These are phyloP conservation scores for Pygocentrus nattereri DNA, from an alignment of 2,797 vertebrate species.

Conservation along the genomic window DNA sequence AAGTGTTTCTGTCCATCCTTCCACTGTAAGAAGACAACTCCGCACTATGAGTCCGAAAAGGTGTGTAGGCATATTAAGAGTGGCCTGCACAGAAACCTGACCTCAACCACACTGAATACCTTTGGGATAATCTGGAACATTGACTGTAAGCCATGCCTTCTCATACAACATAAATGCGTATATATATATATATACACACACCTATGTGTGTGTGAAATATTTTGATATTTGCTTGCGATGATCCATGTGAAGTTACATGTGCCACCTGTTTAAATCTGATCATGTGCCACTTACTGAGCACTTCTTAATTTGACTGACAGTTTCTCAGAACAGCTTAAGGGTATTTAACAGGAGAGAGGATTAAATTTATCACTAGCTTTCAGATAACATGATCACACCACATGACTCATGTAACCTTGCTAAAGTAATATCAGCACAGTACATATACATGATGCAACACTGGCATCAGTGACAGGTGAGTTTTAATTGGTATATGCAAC, in stretches of 20 bases:
- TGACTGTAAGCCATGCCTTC: no score
- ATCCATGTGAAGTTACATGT: slow-evolving; percentile 5
- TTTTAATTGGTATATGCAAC: background rate
- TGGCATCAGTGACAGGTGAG: background rate
- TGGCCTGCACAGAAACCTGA: no score
- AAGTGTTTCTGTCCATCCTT: no score
- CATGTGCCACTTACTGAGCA: slow-evolving; percentile 4
- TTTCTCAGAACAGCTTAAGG: slow-evolving; percentile 19
- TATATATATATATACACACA: no score
- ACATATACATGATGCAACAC: background rate
- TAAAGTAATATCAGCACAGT: background rate
- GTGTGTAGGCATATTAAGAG: no score
- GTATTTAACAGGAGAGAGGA: slow-evolving; percentile 8
- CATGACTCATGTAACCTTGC: slow-evolving; percentile 1
- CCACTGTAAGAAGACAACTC: no score
- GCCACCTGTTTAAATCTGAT: slow-evolving; percentile 15
- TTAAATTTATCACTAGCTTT: slow-evolving; percentile 11
- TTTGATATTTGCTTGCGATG: background rate
- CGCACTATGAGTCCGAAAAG: no score
- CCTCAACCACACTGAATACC: no score
- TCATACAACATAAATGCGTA: no score
- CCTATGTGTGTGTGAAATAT: no score
- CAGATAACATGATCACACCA: slow-evolving; percentile 2
- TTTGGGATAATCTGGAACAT: no score
- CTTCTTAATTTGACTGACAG: slow-evolving; percentile 12